Base-by-base conservation (phyloP, 2,797 vertebrate species). In the Dipus sagitta region DNA sequence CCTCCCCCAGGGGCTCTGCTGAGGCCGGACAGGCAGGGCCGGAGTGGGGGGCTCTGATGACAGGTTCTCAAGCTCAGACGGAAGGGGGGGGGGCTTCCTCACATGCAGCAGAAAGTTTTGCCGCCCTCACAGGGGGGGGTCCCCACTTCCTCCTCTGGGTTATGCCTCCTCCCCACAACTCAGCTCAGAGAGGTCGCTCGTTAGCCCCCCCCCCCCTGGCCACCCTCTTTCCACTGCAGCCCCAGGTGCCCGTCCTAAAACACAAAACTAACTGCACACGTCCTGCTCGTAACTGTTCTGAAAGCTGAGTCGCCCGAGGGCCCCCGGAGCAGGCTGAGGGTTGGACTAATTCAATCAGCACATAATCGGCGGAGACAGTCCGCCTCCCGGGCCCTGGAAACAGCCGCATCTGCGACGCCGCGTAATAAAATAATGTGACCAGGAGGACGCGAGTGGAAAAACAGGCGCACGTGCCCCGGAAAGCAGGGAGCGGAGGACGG, bases 301-400 rank as follows among this genome's bases (percentile, higher is more conserved):
- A 82, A 88, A 82, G 26, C 76, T 17, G n/a, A 17, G 21, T 34
- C 20, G n/a, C 84, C 62, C 11, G 17, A 52, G 21, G 54, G n/a
- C 87, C 79, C 79, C 83, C 54, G 0, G 10, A 38, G 67, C 65
- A 87, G 20, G 42, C 76, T 30, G 62, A 94, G 54, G 4, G 3
- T 8, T 58, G 14, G 18, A 34, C 32, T 86, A 83, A 90, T 64
- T 71, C 88, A 70, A 84, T 88, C 91, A 87, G 21, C 42, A 34
- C 17, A 47, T 77, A 91, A 93, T 32, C 4, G 18, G 80, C 96
- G 72, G 47, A 86, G 88, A 88, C 83, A 62, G 92, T 47, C 54
- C 0, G 32, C 64, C 75, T 86, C 76, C 77, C 65, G 6, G 77
- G 90, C 75, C 90, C 6, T 7, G 52, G 34, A 30, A 75, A 38